phyloP scores from a whole-genome alignment of 2,888 invertebrate species.

The Drosophila sordidapex region DNA sequence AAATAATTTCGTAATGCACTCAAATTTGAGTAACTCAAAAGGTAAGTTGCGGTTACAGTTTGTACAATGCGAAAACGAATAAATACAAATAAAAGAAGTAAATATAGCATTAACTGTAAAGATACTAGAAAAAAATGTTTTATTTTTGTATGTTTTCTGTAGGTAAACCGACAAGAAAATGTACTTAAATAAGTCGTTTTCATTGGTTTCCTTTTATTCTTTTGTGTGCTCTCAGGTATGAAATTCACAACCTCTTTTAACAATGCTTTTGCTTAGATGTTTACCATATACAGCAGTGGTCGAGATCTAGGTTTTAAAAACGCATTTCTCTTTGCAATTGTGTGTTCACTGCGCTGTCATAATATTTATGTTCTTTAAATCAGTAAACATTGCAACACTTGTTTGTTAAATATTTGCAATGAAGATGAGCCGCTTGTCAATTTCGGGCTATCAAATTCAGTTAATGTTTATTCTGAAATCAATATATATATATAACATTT shows the following conservation, averaged over 20 bases:
- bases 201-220: background rate
- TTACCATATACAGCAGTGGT: background rate
- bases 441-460: background rate
- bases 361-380: background rate
- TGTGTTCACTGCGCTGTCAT: background rate
- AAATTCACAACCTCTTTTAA: background rate
- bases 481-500: background rate
- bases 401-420: background rate
- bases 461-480: background rate
- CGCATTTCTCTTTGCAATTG: background rate
- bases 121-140: background rate
- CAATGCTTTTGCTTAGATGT: background rate
- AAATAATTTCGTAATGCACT: background rate
- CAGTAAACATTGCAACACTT: background rate
- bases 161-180: background rate
- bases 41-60: background rate
- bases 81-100: background rate
- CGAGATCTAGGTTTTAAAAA: background rate
- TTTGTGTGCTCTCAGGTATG: background rate
- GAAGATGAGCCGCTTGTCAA: background rate
- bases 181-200: background rate
- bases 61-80: background rate
- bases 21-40: background rate
- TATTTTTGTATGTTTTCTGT: background rate
- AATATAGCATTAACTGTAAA: background rate